phyloP scores from a whole-genome alignment of 1,140 invertebrate genomes.

The Teleogryllus occipitalis region DNA sequence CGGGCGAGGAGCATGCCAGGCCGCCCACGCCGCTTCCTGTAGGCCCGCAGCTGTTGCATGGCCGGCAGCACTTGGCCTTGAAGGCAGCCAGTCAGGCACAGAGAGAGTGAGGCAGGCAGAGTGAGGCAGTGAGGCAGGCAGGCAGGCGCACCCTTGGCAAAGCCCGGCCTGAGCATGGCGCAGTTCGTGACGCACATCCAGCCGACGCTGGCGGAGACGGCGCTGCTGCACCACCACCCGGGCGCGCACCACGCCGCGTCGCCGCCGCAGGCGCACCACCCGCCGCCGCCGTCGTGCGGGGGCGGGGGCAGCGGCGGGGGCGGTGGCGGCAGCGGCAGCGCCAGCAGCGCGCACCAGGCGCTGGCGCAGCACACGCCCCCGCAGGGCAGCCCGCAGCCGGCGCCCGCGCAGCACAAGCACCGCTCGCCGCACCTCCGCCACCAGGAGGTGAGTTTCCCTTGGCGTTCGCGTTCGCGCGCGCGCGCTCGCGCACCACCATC shows the following conservation, averaged over 20 bases:
- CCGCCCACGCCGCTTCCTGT: too few species aligned
- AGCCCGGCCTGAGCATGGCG: conserved; percentile 34
- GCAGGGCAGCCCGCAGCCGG: not conserved
- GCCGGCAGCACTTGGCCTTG: not conserved
- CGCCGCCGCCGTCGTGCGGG: not conserved
- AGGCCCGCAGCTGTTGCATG: not conserved
- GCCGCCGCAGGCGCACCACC: conserved; percentile 28
- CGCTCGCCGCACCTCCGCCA: not conserved
- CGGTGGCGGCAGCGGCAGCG: too few species aligned
- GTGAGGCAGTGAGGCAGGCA: too few species aligned
- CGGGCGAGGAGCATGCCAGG: not conserved
- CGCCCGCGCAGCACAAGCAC: not conserved
- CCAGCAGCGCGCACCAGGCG: not conserved
- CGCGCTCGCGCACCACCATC: too few species aligned
- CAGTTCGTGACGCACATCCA: conserved; percentile 49
- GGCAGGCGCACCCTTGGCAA: not conserved
- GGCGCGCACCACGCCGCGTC: conserved; percentile 28
- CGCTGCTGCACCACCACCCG: conserved; percentile 34
- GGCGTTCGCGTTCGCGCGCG: too few species aligned
- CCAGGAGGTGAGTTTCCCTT: not conserved
- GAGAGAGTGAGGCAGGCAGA: too few species aligned
- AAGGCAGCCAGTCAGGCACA: too few species aligned
- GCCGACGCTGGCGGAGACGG: conserved; percentile 44
- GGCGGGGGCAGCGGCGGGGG: not conserved
- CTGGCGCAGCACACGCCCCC: not conserved